phyloP scores from a whole-genome alignment of 2,113 vertebrate genomes.

The Himantopus leucocephalus region DNA sequence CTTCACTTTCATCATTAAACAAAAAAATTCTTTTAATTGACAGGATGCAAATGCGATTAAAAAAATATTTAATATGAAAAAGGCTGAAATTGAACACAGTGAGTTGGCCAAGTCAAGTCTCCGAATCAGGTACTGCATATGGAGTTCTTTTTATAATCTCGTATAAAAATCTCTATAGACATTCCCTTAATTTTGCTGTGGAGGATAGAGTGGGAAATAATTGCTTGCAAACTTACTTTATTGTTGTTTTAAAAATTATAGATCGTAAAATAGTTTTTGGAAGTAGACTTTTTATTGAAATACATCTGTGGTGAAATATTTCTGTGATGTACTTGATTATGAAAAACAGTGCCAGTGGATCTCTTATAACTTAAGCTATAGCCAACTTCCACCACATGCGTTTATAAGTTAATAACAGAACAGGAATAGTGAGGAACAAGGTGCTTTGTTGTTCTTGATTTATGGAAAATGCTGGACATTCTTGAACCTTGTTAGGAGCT shows the following conservation, averaged over 20 bases:
- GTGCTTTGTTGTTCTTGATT: neutral
- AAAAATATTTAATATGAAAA: constrained; percentile 96
- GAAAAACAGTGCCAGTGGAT: neutral
- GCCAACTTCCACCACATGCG: neutral
- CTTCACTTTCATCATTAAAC: neutral
- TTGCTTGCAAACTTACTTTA: neutral
- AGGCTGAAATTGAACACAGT: constrained; percentile 92
- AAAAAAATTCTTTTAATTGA: constrained; percentile 54
- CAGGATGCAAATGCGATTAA: constrained; percentile 99
- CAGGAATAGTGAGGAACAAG: neutral
- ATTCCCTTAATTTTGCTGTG: neutral
- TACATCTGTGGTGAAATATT: neutral
- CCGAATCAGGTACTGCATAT: constrained; percentile 85
- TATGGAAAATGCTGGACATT: neutral
- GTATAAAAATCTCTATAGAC: neutral
- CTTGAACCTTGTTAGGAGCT: neutral
- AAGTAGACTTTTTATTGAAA: neutral
- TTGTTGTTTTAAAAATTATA: neutral
- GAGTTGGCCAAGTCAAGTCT: constrained; percentile 94
- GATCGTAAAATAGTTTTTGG: neutral
- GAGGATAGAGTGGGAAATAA: neutral
- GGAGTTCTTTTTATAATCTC: neutral
- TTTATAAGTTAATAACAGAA: neutral
- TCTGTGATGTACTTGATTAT: neutral
- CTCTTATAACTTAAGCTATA: neutral